Conservation (phyloP, 2,113 vertebrate species). For the Psettodes erumei region DNA sequence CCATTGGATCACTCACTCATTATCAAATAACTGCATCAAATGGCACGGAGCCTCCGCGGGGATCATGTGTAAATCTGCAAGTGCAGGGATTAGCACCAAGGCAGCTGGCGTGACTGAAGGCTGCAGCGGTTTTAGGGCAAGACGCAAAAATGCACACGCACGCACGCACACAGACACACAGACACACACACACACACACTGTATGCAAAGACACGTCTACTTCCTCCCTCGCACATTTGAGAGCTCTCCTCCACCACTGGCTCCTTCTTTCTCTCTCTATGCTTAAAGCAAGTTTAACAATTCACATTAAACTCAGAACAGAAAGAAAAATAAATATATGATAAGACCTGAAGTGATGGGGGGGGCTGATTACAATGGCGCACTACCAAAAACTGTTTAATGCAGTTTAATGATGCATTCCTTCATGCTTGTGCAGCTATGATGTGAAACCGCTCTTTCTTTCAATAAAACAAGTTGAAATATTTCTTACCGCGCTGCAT, state of each 20-base stretch:
- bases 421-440: not conserved
- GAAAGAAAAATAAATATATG: not conserved
- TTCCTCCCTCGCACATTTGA: slow-evolving; percentile 14
- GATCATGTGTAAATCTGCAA: slow-evolving; percentile 53
- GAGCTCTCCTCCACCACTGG: not conserved
- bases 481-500: not conserved
- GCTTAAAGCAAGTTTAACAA: not conserved
- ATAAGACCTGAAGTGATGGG: not conserved
- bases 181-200: slow-evolving; percentile 48
- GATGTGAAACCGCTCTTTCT: too few relatives aligned
- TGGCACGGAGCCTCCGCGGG: slow-evolving; percentile 19
- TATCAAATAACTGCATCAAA: slow-evolving; percentile 52
- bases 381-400: not conserved
- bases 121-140: slow-evolving; percentile 28
- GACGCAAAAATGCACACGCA: slow-evolving; percentile 48
- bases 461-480: too few relatives aligned
- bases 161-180: slow-evolving; percentile 32
- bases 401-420: not conserved
- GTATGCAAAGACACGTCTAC: not conserved
- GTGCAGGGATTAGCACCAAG: slow-evolving; percentile 46
- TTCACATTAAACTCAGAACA: not conserved
- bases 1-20: slow-evolving; percentile 43
- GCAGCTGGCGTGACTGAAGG: slow-evolving; percentile 55
- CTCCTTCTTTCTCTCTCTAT: not conserved
- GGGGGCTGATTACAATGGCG: not conserved